phyloP scores from a whole-genome alignment of 2,888 invertebrate genomes.

The Mesorhabditis sp. region DNA sequence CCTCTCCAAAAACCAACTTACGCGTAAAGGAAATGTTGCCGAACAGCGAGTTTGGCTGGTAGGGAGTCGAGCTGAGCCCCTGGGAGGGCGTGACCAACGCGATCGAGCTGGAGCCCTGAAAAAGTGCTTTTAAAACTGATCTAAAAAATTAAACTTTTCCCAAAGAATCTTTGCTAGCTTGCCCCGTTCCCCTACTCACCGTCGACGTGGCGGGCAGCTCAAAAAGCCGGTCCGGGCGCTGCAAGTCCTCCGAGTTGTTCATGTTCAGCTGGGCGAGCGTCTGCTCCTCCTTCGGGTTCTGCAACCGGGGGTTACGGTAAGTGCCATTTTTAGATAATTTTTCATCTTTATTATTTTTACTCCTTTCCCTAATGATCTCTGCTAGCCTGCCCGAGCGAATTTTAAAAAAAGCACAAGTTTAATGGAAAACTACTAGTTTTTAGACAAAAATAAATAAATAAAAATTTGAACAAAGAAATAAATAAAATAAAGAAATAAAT shows the following conservation, averaged over 20 bases:
- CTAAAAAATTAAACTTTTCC: neutral
- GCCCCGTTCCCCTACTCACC: too few species aligned
- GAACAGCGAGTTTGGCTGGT: neutral
- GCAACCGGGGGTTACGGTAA: neutral
- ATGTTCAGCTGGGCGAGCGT: constrained; percentile 6
- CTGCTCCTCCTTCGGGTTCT: neutral
- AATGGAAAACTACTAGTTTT: too few species aligned
- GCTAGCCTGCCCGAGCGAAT: too few species aligned
- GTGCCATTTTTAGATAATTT: too few species aligned
- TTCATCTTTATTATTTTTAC: too few species aligned
- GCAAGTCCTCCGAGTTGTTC: neutral
- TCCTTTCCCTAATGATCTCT: too few species aligned
- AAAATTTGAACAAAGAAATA: too few species aligned
- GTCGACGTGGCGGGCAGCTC: neutral
- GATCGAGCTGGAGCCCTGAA: neutral
- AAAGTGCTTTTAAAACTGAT: neutral
- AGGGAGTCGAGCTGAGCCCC: constrained; percentile 3
- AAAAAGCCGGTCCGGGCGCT: neutral
- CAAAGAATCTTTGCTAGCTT: too few species aligned
- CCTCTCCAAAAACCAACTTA: neutral
- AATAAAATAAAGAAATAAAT: too few species aligned
- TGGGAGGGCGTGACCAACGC: neutral
- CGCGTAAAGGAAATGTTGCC: neutral
- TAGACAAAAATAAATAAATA: too few species aligned
- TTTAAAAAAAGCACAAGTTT: too few species aligned